phyloP scores from a whole-genome alignment of 92 coral and sea anemone species.

The Phenganax stokvisi region DNA sequence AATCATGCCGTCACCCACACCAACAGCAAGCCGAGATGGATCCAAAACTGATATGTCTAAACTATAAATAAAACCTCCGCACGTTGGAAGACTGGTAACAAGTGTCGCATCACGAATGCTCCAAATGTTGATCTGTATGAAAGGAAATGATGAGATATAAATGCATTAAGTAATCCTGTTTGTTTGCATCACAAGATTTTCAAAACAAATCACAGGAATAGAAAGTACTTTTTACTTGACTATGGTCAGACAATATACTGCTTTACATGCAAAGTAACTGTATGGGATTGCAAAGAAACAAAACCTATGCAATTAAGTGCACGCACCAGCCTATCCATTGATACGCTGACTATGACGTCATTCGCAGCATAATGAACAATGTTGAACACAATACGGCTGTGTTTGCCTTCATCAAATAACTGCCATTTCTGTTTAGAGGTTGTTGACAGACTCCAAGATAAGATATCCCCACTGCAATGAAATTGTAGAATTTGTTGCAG shows the following conservation, averaged over 20 bases:
- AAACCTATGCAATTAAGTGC: background rate
- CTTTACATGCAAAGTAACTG: no score
- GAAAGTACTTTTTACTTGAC: background rate
- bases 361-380: slow-evolving; percentile 58
- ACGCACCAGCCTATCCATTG: slow-evolving; percentile 93
- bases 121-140: slow-evolving; percentile 71
- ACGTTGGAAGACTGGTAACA: slow-evolving; percentile 65
- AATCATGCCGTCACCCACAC: slow-evolving; percentile 94
- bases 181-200: background rate
- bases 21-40: slow-evolving; percentile 87
- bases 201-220: background rate
- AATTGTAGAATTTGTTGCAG: background rate
- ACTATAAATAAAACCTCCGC: slow-evolving; percentile 91
- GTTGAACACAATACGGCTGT: slow-evolving; percentile 82
- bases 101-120: slow-evolving; percentile 51
- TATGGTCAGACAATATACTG: background rate
- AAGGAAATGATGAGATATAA: background rate
- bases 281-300: background rate
- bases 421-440: slow-evolving; percentile 65
- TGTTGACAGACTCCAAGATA: slow-evolving; percentile 72
- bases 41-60: slow-evolving; percentile 78
- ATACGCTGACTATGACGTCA: slow-evolving; percentile 62
- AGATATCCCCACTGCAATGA: slow-evolving; percentile 69
- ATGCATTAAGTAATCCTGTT: background rate
- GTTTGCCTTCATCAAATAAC: slow-evolving; percentile 62